A percentile compares a stretch with the other conserved stretches of the same genome.
phyloP scores from a whole-genome alignment of 2,797 vertebrate genomes.

The Acanthiza pusilla region DNA sequence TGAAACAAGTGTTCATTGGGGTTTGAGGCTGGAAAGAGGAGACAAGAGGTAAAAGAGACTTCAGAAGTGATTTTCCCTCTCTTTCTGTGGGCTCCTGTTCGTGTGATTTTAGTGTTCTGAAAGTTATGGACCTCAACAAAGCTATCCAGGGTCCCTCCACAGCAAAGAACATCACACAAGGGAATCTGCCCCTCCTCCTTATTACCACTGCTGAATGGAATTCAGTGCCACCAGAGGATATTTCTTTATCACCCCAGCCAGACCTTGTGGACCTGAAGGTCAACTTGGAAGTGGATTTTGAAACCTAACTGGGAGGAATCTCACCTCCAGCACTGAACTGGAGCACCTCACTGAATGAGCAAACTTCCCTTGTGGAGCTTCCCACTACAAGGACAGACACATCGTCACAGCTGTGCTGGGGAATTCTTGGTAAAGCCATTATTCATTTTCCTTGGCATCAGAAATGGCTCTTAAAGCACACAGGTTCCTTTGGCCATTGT shows the following conservation, averaged over 20 bases:
- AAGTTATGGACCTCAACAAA: neutral
- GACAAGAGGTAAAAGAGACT: neutral
- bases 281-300: neutral
- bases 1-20: neutral
- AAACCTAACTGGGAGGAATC: neutral
- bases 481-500: neutral
- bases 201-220: accelerated
- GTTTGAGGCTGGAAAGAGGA: neutral
- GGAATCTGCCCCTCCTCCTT: neutral
- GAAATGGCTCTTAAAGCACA: neutral
- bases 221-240: neutral
- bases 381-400: neutral
- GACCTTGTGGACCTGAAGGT: neutral
- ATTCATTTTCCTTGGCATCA: neutral
- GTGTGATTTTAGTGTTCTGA: neutral
- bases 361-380: neutral
- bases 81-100: neutral
- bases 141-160: neutral
- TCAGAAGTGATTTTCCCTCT: neutral
- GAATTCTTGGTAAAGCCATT: neutral
- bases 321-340: neutral
- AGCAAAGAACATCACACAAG: neutral
- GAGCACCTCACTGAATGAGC: neutral
- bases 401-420: neutral
- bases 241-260: neutral